Base-by-base conservation (phyloP, 2,113 vertebrate genomes). In the Marcusenius ussheri region DNA sequence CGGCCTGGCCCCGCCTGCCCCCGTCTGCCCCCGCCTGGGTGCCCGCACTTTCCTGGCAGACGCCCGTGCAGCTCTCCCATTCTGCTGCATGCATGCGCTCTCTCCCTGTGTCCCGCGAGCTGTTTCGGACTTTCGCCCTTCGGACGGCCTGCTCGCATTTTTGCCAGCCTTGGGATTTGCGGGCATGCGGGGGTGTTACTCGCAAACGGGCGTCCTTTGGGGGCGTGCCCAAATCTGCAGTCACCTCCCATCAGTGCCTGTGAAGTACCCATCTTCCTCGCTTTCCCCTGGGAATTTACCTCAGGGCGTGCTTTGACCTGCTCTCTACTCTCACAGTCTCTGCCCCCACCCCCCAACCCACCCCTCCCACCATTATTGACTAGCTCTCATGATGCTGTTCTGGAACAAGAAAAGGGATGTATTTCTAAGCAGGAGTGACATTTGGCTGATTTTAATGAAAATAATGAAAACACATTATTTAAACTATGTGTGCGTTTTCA, bases 11-110 rank as follows among this genome's bases (percentile, higher is more conserved):
- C 21, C 3, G n/a, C 0, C 24, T 13, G 21, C 46, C 46, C 46
- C 7, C 46, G 6, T 1, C 24, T 6, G 24, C 21, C 83, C 83
- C 45, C 3, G 83, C 7, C 24, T 27, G 24, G 85, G 85, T 15
- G 7, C 85, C 85, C 49, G 7, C 11, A 53, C 85, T 87, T 87
- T 87, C 85, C 85, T 87, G 85, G 85, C 85, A 53, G 45, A 13
- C 0, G 3, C 46, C 46, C 1, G 11, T 3, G 13, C 3, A 1
- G 5, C 27, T 15, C 11, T 39, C 70, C 13, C 74, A 46, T 84
- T 46, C 83, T n/a, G 45, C 83, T n/a, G 19, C 0, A 27, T 1
- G 56, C 19, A 24, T 1, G 19, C 19, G 11, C 10, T 19, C 42
- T 17, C 19, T 45, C 7, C 84, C 19, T 11, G 47, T n/a, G 27